phyloP scores from a whole-genome alignment of 2,113 vertebrate genomes.

The Spea bombifrons region DNA sequence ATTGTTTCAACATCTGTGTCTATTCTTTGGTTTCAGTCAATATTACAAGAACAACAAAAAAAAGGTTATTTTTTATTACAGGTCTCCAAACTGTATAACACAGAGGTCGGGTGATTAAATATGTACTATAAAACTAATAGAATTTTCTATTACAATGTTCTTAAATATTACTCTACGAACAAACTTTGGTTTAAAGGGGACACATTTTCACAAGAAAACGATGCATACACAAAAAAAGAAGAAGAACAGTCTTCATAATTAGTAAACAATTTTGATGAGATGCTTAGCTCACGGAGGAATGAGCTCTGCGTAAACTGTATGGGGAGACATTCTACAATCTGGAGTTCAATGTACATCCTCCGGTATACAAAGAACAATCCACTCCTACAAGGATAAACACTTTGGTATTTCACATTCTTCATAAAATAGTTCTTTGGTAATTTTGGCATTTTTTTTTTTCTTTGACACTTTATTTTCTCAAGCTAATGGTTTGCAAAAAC shows the following conservation, averaged over 20 bases:
- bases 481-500: not conserved
- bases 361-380: slow-evolving; percentile 20
- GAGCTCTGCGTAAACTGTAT: slow-evolving; percentile 4
- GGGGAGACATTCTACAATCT: slow-evolving; percentile 29
- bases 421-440: slow-evolving; percentile 43
- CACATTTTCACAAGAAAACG: slow-evolving; percentile 41
- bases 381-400: slow-evolving; percentile 24
- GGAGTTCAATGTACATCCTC: slow-evolving; percentile 23
- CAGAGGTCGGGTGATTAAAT: slow-evolving; percentile 33
- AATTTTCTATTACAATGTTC: slow-evolving; percentile 40
- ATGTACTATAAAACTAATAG: slow-evolving; percentile 45
- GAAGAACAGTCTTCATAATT: slow-evolving; percentile 32
- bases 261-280: slow-evolving; percentile 32
- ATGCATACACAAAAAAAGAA: slow-evolving; percentile 28
- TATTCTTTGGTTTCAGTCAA: slow-evolving; percentile 42
- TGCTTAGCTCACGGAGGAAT: not conserved
- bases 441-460: not conserved
- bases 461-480: not conserved
- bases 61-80: slow-evolving; percentile 19
- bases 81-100: slow-evolving; percentile 24
- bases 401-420: slow-evolving; percentile 43
- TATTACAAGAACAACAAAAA: slow-evolving; percentile 2
- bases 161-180: slow-evolving; percentile 39
- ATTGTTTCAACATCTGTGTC: too few relatives aligned
- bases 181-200: slow-evolving; percentile 47